Evolutionary conservation across 1,140 invertebrate genomes (phyloP).

Genomic region (Drosophila athabasca): DNA sequence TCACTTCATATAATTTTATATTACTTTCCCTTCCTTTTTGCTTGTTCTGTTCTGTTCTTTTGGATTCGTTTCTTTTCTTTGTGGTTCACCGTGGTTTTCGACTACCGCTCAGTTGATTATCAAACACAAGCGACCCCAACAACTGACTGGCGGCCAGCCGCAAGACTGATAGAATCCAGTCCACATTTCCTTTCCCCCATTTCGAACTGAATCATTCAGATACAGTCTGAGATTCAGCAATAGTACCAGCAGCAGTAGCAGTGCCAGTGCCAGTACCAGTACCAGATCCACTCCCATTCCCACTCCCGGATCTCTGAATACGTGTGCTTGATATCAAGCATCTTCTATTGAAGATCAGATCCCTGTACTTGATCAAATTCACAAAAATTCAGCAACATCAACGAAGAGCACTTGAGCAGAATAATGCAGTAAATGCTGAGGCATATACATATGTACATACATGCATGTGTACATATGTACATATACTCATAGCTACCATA

Average conservation of each 20-base stretch:
- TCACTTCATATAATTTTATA: slow-evolving; percentile 38
- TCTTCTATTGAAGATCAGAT: too few species aligned
- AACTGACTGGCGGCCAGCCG: too few species aligned
- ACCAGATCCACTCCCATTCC: slow-evolving; percentile 8
- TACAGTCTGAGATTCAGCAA: not conserved
- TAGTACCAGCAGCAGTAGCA: too few species aligned
- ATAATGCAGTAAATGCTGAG: slow-evolving; percentile 62
- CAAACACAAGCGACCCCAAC: too few species aligned
- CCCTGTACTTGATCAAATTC: slow-evolving; percentile 17
- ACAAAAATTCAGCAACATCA: slow-evolving; percentile 12
- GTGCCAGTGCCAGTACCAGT: too few species aligned
- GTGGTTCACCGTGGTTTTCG: slow-evolving; percentile 8
- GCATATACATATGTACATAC: slow-evolving; percentile 5
- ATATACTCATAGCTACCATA: not conserved
- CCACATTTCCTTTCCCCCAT: not conserved
- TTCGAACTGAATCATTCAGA: slow-evolving; percentile 18
- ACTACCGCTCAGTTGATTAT: too few species aligned
- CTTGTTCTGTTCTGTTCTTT: slow-evolving; percentile 8
- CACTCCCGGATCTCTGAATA: not conserved
- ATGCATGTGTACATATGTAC: slow-evolving; percentile 3
- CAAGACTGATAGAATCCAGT: too few species aligned
- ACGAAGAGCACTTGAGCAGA: slow-evolving; percentile 53
- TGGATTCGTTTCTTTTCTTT: slow-evolving; percentile 11
- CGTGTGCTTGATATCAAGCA: slow-evolving; percentile 25
- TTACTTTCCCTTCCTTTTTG: slow-evolving; percentile 22